phyloP scores from a whole-genome alignment of 2,113 vertebrate genomes.

The Erythrolamprus reginae region DNA sequence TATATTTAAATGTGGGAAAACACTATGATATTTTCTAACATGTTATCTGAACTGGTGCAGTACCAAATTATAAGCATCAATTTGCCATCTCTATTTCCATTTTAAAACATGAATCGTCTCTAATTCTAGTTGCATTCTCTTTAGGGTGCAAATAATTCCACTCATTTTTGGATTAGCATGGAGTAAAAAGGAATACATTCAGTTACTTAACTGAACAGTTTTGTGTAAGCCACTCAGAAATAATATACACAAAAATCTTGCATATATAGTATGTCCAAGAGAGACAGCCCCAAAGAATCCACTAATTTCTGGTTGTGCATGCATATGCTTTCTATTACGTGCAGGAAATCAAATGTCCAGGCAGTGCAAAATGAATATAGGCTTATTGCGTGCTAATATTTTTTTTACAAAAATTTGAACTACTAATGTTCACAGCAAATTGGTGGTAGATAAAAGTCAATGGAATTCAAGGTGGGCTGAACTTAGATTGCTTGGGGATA shows the following conservation, averaged over 20 bases:
- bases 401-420: background rate
- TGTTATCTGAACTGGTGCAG: background rate
- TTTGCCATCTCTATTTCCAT: background rate
- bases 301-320: background rate
- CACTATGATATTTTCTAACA: background rate
- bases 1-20: background rate
- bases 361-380: background rate
- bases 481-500: background rate
- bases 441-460: background rate
- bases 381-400: background rate
- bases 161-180: background rate
- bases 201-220: background rate
- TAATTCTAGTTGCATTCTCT: background rate
- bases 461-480: background rate
- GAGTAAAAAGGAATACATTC: background rate
- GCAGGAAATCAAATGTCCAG: background rate
- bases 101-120: background rate
- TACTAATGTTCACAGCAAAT: background rate
- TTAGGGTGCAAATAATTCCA: background rate
- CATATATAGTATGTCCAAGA: background rate
- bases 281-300: background rate
- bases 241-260: background rate
- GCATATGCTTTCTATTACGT: background rate
- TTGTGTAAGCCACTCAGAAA: background rate
- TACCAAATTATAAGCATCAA: background rate